A percentile compares a stretch with the other conserved stretches of the same genome.
Evolutionary conservation across 1,140 invertebrate genomes (phyloP).

Genomic region (Laupala kohalensis): DNA sequence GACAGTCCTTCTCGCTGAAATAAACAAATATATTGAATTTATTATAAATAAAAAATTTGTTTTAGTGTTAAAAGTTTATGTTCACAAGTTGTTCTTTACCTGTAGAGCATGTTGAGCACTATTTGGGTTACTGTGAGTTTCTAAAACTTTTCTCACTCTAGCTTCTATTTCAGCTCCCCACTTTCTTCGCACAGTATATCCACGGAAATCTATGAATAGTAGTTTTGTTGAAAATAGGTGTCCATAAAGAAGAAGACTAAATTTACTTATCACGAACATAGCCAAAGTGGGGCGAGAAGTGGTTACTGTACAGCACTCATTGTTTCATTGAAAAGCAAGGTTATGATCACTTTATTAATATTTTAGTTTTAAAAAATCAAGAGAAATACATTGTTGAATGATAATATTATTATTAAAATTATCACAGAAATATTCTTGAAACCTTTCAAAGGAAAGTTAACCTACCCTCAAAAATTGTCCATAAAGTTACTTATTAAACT

Average conservation of each 20-base stretch:
- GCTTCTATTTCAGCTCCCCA: conserved; percentile 39
- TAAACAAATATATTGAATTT: not conserved
- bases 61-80: not conserved
- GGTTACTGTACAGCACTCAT: too few species aligned
- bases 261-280: not conserved
- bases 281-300: too few species aligned
- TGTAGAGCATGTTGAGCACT: conserved; percentile 21
- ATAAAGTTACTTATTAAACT: too few species aligned
- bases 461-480: too few species aligned
- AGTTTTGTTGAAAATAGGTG: not conserved
- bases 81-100: conserved; percentile 5
- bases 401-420: too few species aligned
- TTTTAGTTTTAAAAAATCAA: not conserved
- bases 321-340: too few species aligned
- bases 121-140: conserved; percentile 29
- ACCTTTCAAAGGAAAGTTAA: too few species aligned
- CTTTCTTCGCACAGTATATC: conserved; percentile 46
- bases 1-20: conserved; percentile 32
- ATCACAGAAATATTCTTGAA: too few species aligned
- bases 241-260: not conserved
- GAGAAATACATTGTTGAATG: too few species aligned
- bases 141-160: conserved; percentile 26
- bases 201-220: conserved; percentile 40
- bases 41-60: not conserved
- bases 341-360: too few species aligned